These are phyloP conservation scores for Marasmarcha lunaedactyla DNA, from an alignment of 2,888 invertebrate species.

Conservation along the genomic window DNA sequence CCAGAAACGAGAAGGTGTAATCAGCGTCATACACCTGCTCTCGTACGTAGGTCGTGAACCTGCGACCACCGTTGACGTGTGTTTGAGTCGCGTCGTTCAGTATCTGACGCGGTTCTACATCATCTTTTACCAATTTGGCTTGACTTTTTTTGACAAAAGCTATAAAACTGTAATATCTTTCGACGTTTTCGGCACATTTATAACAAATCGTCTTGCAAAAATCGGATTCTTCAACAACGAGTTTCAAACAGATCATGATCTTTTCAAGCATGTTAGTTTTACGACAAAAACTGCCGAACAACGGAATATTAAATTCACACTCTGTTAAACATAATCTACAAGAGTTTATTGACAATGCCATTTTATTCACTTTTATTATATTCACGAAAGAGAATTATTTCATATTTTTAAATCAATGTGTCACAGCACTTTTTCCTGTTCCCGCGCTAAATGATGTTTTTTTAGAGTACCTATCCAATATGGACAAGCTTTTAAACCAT, in stretches of 20 bases:
- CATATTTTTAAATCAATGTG: neutral
- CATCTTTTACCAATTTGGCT: conserved; percentile 20
- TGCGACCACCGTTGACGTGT: conserved; percentile 20
- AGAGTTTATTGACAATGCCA: conserved; percentile 40
- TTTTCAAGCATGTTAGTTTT: conserved; percentile 43
- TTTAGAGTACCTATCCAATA: neutral
- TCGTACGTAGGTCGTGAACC: conserved; percentile 38
- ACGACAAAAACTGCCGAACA: conserved; percentile 39
- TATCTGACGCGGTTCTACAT: conserved; percentile 21
- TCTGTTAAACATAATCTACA: conserved; percentile 49
- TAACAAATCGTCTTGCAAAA: conserved; percentile 42
- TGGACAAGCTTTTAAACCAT: no score
- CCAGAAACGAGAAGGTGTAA: conserved; percentile 48
- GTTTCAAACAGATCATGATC: conserved; percentile 42
- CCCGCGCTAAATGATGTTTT: neutral
- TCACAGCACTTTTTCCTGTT: no score
- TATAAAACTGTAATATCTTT: conserved; percentile 45
- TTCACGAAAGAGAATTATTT: conserved; percentile 4
- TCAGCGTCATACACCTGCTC: conserved; percentile 46
- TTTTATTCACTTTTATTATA: conserved; percentile 20
- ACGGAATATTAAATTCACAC: conserved; percentile 45
- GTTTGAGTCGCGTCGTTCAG: conserved; percentile 2
- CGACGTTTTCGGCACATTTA: conserved; percentile 46
- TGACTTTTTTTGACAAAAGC: conserved; percentile 41
- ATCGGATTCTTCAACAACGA: conserved; percentile 43